phyloP scores from a whole-genome alignment of 2,113 vertebrate genomes.

The Empidonax traillii region DNA sequence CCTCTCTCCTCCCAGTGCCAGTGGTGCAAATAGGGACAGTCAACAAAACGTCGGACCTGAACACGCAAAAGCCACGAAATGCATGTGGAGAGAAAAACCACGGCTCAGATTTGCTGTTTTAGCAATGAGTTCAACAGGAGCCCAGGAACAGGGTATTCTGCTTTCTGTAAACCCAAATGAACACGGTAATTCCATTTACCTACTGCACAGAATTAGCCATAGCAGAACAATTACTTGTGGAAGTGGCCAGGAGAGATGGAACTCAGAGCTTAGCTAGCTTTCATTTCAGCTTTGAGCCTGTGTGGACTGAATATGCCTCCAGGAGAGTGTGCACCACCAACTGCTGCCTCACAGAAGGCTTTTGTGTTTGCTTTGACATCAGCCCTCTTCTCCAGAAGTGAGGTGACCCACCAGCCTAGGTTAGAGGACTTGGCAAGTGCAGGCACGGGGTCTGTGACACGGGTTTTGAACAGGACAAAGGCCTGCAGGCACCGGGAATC shows the following conservation, averaged over 20 bases:
- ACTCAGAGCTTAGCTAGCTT: not conserved
- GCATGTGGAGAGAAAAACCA: not conserved
- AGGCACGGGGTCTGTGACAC: not conserved
- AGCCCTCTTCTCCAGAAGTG: slow-evolving; percentile 24
- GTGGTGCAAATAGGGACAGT: not conserved
- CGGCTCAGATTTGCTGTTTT: not conserved
- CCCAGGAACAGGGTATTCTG: not conserved
- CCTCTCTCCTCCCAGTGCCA: not conserved
- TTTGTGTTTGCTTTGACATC: not conserved
- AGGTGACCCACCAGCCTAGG: slow-evolving; percentile 3
- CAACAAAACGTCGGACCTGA: not conserved
- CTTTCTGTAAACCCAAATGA: not conserved
- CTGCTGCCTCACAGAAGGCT: not conserved
- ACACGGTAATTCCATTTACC: not conserved
- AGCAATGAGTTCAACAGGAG: not conserved
- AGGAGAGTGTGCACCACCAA: not conserved
- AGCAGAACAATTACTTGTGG: not conserved
- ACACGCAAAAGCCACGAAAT: slow-evolving; percentile 38
- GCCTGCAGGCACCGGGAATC: slow-evolving; percentile 21
- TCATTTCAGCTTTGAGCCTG: not conserved
- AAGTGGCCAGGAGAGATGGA: slow-evolving; percentile 12
- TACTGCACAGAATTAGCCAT: not conserved
- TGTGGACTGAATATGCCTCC: not conserved
- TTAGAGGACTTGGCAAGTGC: not conserved
- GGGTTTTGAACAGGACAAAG: slow-evolving; percentile 33